Conservation (phyloP, 2,888 invertebrate genomes). For the Eulithis prunata region DNA sequence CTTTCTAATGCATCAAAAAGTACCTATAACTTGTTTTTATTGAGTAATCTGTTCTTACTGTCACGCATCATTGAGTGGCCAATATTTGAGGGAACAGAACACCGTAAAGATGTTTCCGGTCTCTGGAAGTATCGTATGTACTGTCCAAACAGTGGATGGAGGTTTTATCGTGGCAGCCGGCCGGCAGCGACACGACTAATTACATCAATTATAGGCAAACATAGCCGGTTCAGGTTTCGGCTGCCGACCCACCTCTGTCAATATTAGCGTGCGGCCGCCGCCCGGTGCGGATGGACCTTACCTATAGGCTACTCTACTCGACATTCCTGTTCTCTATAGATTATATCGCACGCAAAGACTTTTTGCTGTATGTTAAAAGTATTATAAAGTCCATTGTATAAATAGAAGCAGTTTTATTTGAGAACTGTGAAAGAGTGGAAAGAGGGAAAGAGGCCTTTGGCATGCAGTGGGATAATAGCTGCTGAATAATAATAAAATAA, state of each 20-base stretch:
- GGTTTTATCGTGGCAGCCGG: constrained; percentile 75
- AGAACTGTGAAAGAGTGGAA: too few relatives aligned
- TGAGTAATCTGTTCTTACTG: constrained; percentile 62
- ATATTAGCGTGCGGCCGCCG: constrained; percentile 68
- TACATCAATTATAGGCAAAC: constrained; percentile 84
- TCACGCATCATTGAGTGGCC: constrained; percentile 77
- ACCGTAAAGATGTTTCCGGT: constrained; percentile 81
- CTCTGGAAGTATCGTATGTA: constrained; percentile 80
- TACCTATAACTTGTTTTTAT: constrained; percentile 32
- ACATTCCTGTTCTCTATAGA: not conserved
- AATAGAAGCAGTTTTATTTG: too few relatives aligned
- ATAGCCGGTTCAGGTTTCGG: constrained; percentile 75
- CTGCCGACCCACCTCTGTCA: constrained; percentile 74
- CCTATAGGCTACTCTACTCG: constrained; percentile 15
- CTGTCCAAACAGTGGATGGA: constrained; percentile 72
- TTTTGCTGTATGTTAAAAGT: too few relatives aligned
- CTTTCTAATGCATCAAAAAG: constrained; percentile 15
- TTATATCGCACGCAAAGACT: not conserved
- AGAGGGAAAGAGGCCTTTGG: too few relatives aligned
- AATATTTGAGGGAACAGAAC: constrained; percentile 80
- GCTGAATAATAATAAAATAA: too few relatives aligned
- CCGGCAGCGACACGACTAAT: constrained; percentile 78
- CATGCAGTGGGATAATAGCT: too few relatives aligned
- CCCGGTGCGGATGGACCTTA: constrained; percentile 21
- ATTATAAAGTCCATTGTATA: too few relatives aligned